Evolutionary conservation across 2,888 invertebrate genomes (phyloP).

Genomic region (Acrocera orbiculus): DNA sequence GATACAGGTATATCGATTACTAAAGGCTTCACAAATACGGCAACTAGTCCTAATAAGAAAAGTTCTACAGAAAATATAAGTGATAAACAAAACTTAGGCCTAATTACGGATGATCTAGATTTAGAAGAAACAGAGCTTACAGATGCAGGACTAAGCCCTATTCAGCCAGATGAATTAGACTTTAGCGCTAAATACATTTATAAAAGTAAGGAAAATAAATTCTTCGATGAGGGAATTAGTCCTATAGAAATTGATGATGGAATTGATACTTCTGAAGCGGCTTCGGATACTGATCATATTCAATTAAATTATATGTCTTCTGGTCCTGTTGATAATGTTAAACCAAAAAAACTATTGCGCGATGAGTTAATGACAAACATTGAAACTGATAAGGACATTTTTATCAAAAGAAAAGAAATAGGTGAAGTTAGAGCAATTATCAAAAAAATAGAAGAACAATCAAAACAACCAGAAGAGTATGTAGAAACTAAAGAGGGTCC

Average conservation of each 20-base stretch:
- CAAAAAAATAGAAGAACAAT: conserved; percentile 35
- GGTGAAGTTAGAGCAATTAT: conserved; percentile 40
- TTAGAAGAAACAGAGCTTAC: conserved; percentile 36
- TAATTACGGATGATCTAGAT: conserved; percentile 32
- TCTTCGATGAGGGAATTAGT: conserved; percentile 34
- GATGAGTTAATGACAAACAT: conserved; percentile 16
- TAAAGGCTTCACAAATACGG: conserved; percentile 32
- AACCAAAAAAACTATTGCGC: conserved; percentile 10
- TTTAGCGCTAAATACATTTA: conserved; percentile 23
- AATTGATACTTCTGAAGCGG: conserved; percentile 35
- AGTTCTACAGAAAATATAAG: conserved; percentile 20
- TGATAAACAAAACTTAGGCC: conserved; percentile 18
- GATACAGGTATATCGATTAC: conserved; percentile 39
- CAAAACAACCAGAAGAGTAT: conserved; percentile 11
- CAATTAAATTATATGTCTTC: conserved; percentile 36
- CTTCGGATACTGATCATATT: conserved; percentile 34
- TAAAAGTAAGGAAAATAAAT: conserved; percentile 28
- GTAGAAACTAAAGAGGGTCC: conserved; percentile 1
- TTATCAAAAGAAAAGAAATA: conserved; percentile 27
- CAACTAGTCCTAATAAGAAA: conserved; percentile 31
- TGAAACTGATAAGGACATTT: conserved; percentile 24
- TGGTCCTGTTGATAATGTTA: conserved; percentile 33
- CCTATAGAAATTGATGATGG: conserved; percentile 34
- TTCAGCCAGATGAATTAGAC: conserved; percentile 34
- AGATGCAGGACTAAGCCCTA: conserved; percentile 38